Base-by-base conservation (phyloP, 2,113 vertebrate species). In the Brachyhypopomus occidentalis region DNA sequence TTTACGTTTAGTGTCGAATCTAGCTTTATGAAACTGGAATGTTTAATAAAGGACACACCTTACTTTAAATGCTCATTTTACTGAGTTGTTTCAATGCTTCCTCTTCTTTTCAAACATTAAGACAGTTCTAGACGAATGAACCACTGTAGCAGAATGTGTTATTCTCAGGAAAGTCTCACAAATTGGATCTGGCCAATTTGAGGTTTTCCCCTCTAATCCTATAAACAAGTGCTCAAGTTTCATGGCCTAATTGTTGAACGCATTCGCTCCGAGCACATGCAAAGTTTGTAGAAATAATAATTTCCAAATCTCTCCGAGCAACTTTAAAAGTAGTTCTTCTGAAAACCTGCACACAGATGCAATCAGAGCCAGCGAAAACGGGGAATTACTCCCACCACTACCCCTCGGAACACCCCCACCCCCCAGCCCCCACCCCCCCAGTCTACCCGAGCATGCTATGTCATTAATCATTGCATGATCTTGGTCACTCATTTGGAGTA, bases 401-500 rank as follows among this genome's bases (percentile, higher is more conserved):
- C 48, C 5, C n/a, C n/a, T n/a, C n/a, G n/a, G n/a, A n/a, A n/a
- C 25, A 23, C n/a, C 23, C 36, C 52, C 17, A n/a, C 41, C 34
- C 94, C 92, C 92, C 9, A 2, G 2, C 5, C 41, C 20, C 25
- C 16, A 20, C 23, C 52, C 11, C 41, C 23, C 94, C 92, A 92
- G 80, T 87, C 94, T 93, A 92, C 91, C 94, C 94, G 90, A 94
- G 94, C 95, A 95, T 95, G 95, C 95, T 95, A 94, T 93, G 94
- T 96, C 96, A 97, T 99, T 98, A 96, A 98, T 98, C 97, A 99
- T 94, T 90, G 81, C 92, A 94, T 95, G 96, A 98, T 98, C 97
- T 96, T 94, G 95, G 95, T 95, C 96, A 96, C 96, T 96, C 95
- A 94, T 96, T 95, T 90, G 87, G 95, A 96, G 96, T 99, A 98